Evolutionary conservation across 1,140 invertebrate genomes (phyloP), one percentile per base, ranked within the genome.

Genomic region (Drosophila tani): DNA sequence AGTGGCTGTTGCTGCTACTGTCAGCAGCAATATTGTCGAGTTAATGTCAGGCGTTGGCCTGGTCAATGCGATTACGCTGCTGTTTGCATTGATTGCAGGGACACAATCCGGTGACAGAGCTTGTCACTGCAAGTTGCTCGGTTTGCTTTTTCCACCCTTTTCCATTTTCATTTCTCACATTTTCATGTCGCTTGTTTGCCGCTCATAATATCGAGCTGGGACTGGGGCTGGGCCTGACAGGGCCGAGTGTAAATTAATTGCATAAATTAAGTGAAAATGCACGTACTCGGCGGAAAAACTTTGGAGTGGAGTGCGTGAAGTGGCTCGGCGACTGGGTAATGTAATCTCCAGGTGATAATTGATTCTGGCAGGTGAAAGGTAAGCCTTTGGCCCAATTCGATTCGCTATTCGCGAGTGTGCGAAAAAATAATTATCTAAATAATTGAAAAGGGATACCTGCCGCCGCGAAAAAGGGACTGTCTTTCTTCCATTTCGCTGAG

Each of bases 381-480:
- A 47, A 51, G 12, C 35, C 19, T n/a, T 56, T 40, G 24, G 15
- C 17, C 11, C 38, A 32, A 51, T 81, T 46, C 38, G n/a, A 29
- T 67, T 69, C 47, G 15, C 41, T n/a, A 49, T 35, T 47, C 49
- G 53, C 38, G 27, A 76, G 60, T 38, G 67, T 59, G 78, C 82
- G 70, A 82, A 79, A 90, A 90, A 88, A 90, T 85, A 90, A 90
- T 90, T 85, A 85, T 90, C 85, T 82, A 90, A 90, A 90, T 90
- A 85, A 90, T 90, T 74, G 81, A 90, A 82, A 88, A 88, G 78
- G 84, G 66, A 83, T 81, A 60, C 68, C 57, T 29, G 19, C 29
- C 12, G 17, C 8, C 12, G 17, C 8, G 21, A 27, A 60, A 63
- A 75, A 68, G 51, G 63, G 71, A 65, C 56, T 55, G 53, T 45